Conservation (phyloP, 2,797 vertebrate genomes). For the Ibycter americanus region DNA sequence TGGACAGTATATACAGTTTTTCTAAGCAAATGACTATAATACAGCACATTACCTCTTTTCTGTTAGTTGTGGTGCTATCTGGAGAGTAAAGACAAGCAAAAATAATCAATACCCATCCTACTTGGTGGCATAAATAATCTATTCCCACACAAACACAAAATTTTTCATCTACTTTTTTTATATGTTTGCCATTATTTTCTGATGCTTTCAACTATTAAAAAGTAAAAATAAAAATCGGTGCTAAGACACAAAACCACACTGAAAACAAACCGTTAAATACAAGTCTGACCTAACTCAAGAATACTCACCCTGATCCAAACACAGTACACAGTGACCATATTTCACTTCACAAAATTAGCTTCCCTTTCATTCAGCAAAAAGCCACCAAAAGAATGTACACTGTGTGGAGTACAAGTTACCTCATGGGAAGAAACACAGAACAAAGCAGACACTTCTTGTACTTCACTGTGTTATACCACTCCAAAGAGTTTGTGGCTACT, state of each 20-base stretch:
- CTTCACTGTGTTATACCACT: not conserved
- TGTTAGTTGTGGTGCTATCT: not conserved
- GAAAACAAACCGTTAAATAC: not conserved
- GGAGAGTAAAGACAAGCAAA: not conserved
- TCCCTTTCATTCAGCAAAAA: not conserved
- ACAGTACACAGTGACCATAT: not conserved
- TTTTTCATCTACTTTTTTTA: not conserved
- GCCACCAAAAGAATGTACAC: not conserved
- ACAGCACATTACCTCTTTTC: not conserved
- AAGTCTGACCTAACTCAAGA: not conserved
- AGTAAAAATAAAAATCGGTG: not conserved
- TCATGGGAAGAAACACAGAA: slow-evolving; percentile 54
- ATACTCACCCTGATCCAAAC: not conserved
- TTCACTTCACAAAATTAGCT: slow-evolving; percentile 15
- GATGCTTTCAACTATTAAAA: not conserved
- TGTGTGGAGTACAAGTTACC: slow-evolving; percentile 29
- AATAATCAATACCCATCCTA: not conserved
- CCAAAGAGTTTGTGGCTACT: not conserved
- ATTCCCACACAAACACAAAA: not conserved
- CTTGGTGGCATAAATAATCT: not conserved
- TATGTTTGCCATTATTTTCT: not conserved
- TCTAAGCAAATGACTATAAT: not conserved
- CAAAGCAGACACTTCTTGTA: slow-evolving; percentile 20
- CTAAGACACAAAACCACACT: not conserved
- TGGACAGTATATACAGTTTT: not conserved